Conservation (phyloP, 2,797 vertebrate genomes). For the Pogonophryne albipinna region DNA sequence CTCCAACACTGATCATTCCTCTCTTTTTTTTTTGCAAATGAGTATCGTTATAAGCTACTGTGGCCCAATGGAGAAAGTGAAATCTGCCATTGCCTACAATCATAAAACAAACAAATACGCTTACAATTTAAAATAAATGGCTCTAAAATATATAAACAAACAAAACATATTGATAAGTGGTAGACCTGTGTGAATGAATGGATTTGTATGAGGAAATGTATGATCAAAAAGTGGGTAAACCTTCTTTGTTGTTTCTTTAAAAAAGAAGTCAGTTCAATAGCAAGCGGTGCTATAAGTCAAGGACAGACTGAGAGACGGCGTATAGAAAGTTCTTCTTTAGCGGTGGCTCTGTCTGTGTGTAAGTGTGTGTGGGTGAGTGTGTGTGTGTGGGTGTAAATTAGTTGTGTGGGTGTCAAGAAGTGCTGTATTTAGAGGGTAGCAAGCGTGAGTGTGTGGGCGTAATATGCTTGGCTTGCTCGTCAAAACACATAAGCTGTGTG, state of each 20-base stretch:
- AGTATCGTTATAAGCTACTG: background rate
- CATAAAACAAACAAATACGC: background rate
- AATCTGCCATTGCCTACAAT: slow-evolving; percentile 2
- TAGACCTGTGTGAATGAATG: background rate
- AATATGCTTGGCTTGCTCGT: slow-evolving; percentile 61
- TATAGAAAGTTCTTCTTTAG: slow-evolving; percentile 19
- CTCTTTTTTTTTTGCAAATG: background rate
- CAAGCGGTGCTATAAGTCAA: background rate
- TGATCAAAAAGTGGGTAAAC: background rate
- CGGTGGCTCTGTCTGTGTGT: background rate
- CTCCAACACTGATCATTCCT: background rate
- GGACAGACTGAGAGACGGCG: background rate
- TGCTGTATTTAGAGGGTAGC: slow-evolving; percentile 21
- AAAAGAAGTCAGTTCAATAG: background rate
- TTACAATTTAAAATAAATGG: background rate
- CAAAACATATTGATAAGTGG: background rate
- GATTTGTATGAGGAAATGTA: background rate
- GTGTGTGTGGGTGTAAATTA: slow-evolving; percentile 31
- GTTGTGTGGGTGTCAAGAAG: slow-evolving; percentile 11
- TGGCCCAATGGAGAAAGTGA: background rate
- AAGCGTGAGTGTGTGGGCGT: slow-evolving; percentile 57
- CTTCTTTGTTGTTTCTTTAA: background rate
- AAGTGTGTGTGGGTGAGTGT: slow-evolving; percentile 5
- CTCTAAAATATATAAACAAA: background rate
- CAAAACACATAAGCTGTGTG: slow-evolving; percentile 66